Base-by-base conservation (phyloP, 1,140 invertebrate species). In the Drosophila sucinea region DNA sequence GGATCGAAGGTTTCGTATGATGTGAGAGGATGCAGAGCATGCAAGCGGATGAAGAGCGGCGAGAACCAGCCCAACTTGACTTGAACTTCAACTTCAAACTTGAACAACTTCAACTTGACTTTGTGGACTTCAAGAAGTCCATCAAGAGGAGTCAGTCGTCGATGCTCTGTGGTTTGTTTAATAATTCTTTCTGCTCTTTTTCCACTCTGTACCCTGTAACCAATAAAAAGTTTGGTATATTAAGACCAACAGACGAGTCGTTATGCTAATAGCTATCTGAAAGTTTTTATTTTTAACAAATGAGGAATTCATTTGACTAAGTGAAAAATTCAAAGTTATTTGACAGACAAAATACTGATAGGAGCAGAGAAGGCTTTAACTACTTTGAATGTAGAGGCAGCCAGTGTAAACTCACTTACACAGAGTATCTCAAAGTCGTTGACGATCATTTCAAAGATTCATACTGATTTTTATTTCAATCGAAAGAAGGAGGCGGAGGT, bases 131-230 rank as follows among this genome's bases (percentile, higher is more conserved):
- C 44, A 51, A 51, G 89, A 89, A 87, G 83, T 87, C 83, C 84
- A 87, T 87, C 83, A 90, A 90, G 82, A 80, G 85, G 54, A 70
- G 78, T 54, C 40, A 51, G 30, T 29, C 63, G 58, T 69, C 60
- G 63, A 70, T 69, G 67, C 83, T 77, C 81, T 89, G 76, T 76
- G 83, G 82, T 82, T 90, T 90, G 73, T 90, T 90, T 90, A 90
- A 90, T 90, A 90, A 90, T 90, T 90, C 87, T 90, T 87, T 51
- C 23, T 67, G 60, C 67, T 70, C 74, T 71, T 61, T 44, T 58
- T 67, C 8, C 3, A 11, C 44, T 27, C 2, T 3, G 27, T 51
- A 10, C 23, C 44, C 44, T 51, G 8, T 27, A 27, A 10, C 1
- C 4, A 47, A 25, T 6, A 1, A 25, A 7, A 47, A 1, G 0